These are phyloP conservation scores for Benitochromis conjunctus DNA, from an alignment of 2,113 vertebrate genomes.

Conservation along the genomic window DNA sequence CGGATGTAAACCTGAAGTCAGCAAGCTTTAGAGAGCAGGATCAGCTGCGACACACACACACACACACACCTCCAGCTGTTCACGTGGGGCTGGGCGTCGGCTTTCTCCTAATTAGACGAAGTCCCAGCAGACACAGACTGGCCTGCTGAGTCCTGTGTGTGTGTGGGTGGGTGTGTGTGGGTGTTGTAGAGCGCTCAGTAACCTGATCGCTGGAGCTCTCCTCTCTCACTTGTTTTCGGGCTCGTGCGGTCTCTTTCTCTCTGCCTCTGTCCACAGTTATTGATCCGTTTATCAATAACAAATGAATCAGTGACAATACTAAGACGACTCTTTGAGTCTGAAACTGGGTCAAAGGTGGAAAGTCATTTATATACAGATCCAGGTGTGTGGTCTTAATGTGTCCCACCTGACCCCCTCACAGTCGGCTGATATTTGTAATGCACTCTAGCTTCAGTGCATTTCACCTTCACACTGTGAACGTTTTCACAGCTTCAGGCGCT, in stretches of 20 bases:
- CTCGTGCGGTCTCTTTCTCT: not conserved
- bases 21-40: not conserved
- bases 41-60: not conserved
- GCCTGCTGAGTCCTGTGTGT: not conserved
- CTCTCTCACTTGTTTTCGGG: not conserved
- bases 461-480: too few species aligned
- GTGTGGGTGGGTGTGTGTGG: not conserved
- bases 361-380: not conserved
- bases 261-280: not conserved
- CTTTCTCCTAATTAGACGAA: constrained; percentile 44
- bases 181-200: not conserved
- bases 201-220: constrained; percentile 13
- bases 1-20: not conserved
- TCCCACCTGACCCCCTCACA: not conserved
- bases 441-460: not conserved
- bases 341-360: not conserved
- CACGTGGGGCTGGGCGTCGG: constrained; percentile 3
- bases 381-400: not conserved
- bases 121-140: constrained; percentile 31
- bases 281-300: not conserved
- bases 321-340: not conserved
- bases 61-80: not conserved
- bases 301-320: not conserved
- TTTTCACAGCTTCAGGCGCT: too few species aligned
- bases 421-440: not conserved